Base-by-base conservation (phyloP, 2,113 vertebrate species). In the Pyxicephalus adspersus region DNA sequence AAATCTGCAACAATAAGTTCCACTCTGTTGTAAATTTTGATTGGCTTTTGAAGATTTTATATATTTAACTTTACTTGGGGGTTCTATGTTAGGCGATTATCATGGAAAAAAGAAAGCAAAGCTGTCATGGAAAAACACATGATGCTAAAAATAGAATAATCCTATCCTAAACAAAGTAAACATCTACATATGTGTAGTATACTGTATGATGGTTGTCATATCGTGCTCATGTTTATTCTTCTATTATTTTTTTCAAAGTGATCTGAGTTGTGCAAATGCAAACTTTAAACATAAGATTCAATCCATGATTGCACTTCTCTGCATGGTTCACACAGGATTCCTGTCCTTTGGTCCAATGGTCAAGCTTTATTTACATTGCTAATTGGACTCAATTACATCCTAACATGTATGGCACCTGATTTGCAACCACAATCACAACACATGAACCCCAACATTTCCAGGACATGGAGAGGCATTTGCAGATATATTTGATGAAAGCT, bases 61-160 rank as follows among this genome's bases (percentile, higher is more conserved):
- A 74, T 74, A 74, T 60, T 74, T 74, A 74, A 38, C 71, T 74
- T 31, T 74, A 74, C 58, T 45, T 74, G 54, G 60, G 71, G 71
- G 20, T 74, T 74, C 13, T 29, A 74, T 38, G 71, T 74, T 54
- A 60, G 29, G 71, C 58, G 71, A 74, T 23, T 74, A 74, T 58
- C 26, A 60, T 28, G 28, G 19, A 31, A 38, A 1, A 74, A 38
- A 58, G 19, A 23, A 34, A 74, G 57, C 54, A 74, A 61, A 61
- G 58, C 23, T 61, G 58, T 61, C 58, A 26, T 61, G 22, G 16
- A 31, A 55, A 0, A 55, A 74, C 52, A 58, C 70, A 22, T 22
- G 55, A 25, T 18, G 54, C 55, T 23, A 18, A 29, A 74, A 58
- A 20, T n/a, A 73, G 9, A 58, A 60, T 20, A 57, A 23, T 52